Percentiles rank a stretch among this genome's conserved stretches.
Evolutionary conservation across 2,888 invertebrate genomes (phyloP).

Genomic region (Aproaerema taeniolella): DNA sequence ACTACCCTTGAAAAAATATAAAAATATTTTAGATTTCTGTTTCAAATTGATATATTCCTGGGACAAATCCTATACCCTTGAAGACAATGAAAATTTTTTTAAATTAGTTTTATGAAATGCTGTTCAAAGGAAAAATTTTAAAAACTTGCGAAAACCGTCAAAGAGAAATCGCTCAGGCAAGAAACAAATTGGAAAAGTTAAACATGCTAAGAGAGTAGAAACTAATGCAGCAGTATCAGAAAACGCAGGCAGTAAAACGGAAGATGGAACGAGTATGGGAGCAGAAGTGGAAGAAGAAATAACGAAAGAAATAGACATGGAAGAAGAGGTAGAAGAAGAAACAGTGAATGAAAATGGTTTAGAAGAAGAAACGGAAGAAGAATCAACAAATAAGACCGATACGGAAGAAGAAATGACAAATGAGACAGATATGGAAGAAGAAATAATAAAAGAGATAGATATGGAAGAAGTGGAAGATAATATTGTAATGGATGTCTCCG

Average conservation of each 20-base stretch:
- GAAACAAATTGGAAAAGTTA: neutral
- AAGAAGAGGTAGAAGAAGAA: neutral
- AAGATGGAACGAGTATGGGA: too few species aligned
- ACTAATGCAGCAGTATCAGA: neutral
- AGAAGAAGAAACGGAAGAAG: neutral
- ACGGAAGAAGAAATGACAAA: too few species aligned
- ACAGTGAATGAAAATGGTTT: neutral
- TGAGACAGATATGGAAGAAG: too few species aligned
- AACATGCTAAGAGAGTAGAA: neutral
- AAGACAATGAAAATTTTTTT: slow-evolving; percentile 16
- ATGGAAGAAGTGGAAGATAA: too few species aligned
- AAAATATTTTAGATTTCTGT: slow-evolving; percentile 16
- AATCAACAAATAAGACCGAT: neutral
- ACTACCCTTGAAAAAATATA: slow-evolving; percentile 13
- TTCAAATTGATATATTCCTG: slow-evolving; percentile 13
- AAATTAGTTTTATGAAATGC: slow-evolving; percentile 14
- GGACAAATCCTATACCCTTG: slow-evolving; percentile 14
- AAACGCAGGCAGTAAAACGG: neutral
- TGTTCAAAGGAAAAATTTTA: too few species aligned
- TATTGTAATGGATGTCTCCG: too few species aligned
- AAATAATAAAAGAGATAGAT: too few species aligned
- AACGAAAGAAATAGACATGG: too few species aligned
- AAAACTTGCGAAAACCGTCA: too few species aligned
- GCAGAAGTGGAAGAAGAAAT: too few species aligned
- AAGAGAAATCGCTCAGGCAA: too few species aligned